A percentile compares a stretch with the other conserved stretches of the same genome.
These are phyloP conservation scores for Synanthedon myopaeformis DNA, from an alignment of 2,888 invertebrate species.

Conservation along the genomic window DNA sequence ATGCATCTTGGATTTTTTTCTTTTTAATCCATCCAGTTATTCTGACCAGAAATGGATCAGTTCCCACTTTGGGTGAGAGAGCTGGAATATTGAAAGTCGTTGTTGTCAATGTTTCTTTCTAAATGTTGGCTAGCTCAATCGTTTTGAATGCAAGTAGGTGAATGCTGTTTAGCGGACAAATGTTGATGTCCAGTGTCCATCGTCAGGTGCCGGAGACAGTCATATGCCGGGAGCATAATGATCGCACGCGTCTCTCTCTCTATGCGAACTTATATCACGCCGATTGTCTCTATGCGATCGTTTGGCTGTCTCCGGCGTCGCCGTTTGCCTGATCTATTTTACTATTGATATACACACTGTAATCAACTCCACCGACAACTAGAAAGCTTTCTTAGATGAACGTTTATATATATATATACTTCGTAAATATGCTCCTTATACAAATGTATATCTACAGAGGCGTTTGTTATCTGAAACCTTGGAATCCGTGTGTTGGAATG, in stretches of 20 bases:
- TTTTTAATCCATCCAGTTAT: constrained; percentile 70
- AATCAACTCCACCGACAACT: constrained; percentile 36
- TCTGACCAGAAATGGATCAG: constrained; percentile 74
- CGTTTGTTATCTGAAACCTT: constrained; percentile 17
- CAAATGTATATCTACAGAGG: constrained; percentile 12
- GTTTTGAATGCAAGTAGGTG: constrained; percentile 63
- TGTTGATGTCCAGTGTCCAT: constrained; percentile 26
- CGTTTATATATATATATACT: constrained; percentile 16
- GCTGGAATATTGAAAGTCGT: constrained; percentile 56
- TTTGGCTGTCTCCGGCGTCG: constrained; percentile 46
- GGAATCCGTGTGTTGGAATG: constrained; percentile 42
- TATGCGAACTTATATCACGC: neutral
- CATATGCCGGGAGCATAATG: constrained; percentile 9
- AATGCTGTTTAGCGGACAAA: constrained; percentile 56
- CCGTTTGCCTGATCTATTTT: constrained; percentile 30
- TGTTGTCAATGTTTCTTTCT: constrained; percentile 46
- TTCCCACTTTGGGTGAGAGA: constrained; percentile 75
- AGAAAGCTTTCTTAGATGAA: constrained; percentile 47
- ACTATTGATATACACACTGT: constrained; percentile 16
- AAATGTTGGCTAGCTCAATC: constrained; percentile 60
- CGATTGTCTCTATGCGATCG: neutral
- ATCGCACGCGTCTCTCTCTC: neutral
- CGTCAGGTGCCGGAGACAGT: constrained; percentile 53
- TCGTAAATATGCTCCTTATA: constrained; percentile 18
- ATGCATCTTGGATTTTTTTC: constrained; percentile 58